Conservation (phyloP, 2,797 vertebrate genomes). For the Peromyscus melanophrys region DNA sequence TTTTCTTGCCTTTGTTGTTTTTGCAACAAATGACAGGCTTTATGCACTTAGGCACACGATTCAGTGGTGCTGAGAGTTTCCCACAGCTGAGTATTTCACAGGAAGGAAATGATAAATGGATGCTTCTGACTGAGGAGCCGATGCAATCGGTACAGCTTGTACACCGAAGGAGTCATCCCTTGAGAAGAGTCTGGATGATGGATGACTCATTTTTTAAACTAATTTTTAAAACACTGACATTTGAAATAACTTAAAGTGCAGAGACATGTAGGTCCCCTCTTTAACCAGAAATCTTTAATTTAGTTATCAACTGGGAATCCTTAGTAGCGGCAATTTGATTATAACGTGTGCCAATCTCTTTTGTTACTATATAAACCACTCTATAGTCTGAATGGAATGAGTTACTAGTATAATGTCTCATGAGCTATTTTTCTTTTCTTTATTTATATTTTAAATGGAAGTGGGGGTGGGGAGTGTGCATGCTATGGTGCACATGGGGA, state of each 20-base stretch:
- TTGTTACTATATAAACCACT: conserved; percentile 41
- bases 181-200: conserved; percentile 35
- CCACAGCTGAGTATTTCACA: conserved; percentile 8
- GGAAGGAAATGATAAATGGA: conserved; percentile 29
- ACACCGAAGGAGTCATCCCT: conserved; percentile 9
- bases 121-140: background rate
- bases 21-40: background rate
- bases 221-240: background rate
- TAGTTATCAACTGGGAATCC: conserved; percentile 49
- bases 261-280: conserved; percentile 53
- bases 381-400: background rate
- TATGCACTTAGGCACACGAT: background rate
- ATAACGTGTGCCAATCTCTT: conserved; percentile 42
- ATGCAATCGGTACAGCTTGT: background rate
- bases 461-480: background rate
- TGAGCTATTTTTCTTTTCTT: background rate
- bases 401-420: background rate
- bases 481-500: background rate
- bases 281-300: conserved; percentile 60
- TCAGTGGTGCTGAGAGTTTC: background rate
- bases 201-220: background rate
- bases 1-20: conserved; percentile 57
- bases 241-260: conserved; percentile 41
- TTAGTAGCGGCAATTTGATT: conserved; percentile 38
- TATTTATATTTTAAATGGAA: background rate